A percentile compares a stretch with the other conserved stretches of the same genome.
phyloP scores from a whole-genome alignment of 1,140 invertebrate species.

The Manduca sexta region DNA sequence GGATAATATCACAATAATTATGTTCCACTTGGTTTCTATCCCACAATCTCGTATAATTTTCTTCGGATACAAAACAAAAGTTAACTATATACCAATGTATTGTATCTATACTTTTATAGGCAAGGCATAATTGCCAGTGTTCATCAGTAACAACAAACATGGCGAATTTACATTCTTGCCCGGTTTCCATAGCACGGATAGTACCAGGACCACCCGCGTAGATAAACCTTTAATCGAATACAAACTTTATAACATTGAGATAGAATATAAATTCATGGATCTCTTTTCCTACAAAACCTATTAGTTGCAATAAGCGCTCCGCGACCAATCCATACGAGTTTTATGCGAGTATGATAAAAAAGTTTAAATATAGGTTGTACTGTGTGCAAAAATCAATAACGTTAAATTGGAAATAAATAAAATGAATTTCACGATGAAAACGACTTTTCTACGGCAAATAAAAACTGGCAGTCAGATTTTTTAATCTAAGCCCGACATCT shows the following conservation, averaged over 20 bases:
- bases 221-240: slow-evolving; percentile 41
- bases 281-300: slow-evolving; percentile 19
- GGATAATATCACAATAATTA: no score
- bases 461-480: slow-evolving; percentile 32
- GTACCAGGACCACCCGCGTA: slow-evolving; percentile 65
- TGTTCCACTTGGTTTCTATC: no score
- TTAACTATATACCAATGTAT: no score
- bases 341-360: no score
- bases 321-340: slow-evolving; percentile 16
- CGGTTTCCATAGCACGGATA: slow-evolving; percentile 46
- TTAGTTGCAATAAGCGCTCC: slow-evolving; percentile 37
- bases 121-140: slow-evolving; percentile 8
- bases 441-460: slow-evolving; percentile 19
- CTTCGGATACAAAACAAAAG: no score
- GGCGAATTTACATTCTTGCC: slow-evolving; percentile 67
- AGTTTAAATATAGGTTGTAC: no score
- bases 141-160: slow-evolving; percentile 33
- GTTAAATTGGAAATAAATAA: slow-evolving; percentile 20
- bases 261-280: slow-evolving; percentile 39
- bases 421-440: slow-evolving; percentile 24
- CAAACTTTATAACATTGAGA: slow-evolving; percentile 52
- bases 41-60: no score
- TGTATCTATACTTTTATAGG: no score
- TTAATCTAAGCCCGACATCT: slow-evolving; percentile 49
- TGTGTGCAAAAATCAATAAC: slow-evolving; percentile 13